phyloP scores from a whole-genome alignment of 2,113 vertebrate species.

The Ophthalmolycus amberensis region DNA sequence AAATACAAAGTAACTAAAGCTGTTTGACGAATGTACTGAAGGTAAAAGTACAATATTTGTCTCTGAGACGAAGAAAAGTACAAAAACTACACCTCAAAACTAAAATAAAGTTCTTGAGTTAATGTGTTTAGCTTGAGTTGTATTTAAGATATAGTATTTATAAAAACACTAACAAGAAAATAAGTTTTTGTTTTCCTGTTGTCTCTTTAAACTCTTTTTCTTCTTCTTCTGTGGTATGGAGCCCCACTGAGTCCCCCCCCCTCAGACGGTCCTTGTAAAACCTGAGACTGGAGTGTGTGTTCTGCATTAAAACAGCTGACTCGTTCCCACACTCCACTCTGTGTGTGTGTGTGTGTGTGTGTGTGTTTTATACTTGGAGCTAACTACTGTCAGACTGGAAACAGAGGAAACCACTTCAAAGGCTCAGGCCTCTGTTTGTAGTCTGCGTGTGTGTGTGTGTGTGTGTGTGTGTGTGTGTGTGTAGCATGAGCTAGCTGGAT shows the following conservation, averaged over 20 bases:
- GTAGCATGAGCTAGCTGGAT: constrained; percentile 24
- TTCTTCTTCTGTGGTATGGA: constrained; percentile 41
- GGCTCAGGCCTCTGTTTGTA: constrained; percentile 8
- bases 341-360: constrained; percentile 10
- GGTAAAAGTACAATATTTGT: background rate
- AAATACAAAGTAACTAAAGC: background rate
- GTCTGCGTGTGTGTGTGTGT: constrained; percentile 16
- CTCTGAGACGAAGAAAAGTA: background rate
- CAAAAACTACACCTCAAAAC: too few relatives aligned
- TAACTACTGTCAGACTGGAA: constrained; percentile 42
- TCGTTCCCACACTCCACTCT: constrained; percentile 36
- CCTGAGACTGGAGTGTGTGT: constrained; percentile 43
- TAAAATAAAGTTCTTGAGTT: background rate
- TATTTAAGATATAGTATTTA: background rate
- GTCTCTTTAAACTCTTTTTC: constrained; percentile 10
- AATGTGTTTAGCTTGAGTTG: too few relatives aligned
- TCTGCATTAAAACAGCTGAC: constrained; percentile 51
- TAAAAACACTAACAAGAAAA: background rate
- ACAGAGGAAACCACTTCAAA: constrained; percentile 61
- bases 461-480: constrained; percentile 14
- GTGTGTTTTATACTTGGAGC: constrained; percentile 8
- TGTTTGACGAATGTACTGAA: background rate
- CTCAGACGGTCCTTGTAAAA: constrained; percentile 54
- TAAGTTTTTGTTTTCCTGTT: background rate
- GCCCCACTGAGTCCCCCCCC: constrained; percentile 24